phyloP scores from a whole-genome alignment of 2,113 vertebrate species.

The Cheilinus undulatus region DNA sequence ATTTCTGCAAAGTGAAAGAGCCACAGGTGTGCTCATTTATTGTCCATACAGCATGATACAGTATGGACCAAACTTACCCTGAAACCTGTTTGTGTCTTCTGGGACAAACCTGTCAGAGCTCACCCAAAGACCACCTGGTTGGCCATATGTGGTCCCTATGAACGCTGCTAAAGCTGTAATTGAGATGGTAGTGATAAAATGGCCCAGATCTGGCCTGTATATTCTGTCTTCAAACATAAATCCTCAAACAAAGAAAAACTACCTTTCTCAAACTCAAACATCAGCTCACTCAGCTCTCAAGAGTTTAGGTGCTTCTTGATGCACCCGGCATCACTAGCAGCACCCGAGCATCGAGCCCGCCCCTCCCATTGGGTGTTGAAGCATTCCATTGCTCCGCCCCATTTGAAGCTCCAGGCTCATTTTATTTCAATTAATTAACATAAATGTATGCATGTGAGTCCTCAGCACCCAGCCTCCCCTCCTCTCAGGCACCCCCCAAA shows the following conservation, averaged over 20 bases:
- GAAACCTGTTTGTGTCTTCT: no score
- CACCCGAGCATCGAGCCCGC: conserved; percentile 12
- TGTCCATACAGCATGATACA: neutral
- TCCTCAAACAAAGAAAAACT: neutral
- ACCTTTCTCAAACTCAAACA: neutral
- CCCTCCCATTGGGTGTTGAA: conserved; percentile 52
- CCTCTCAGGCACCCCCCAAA: conserved; percentile 33
- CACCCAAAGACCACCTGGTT: neutral
- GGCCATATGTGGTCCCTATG: neutral
- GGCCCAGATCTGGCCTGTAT: neutral
- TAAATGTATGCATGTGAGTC: conserved; percentile 52
- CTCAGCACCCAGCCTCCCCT: neutral
- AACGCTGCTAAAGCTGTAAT: neutral
- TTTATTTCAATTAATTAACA: conserved; percentile 79
- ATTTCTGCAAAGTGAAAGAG: no score
- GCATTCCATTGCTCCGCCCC: conserved; percentile 58
- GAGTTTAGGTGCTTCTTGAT: conserved; percentile 25
- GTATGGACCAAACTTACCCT: neutral
- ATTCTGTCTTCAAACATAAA: conserved; percentile 1
- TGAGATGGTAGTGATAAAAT: neutral
- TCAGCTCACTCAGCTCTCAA: conserved; percentile 3
- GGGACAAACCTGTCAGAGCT: no score
- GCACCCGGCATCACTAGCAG: conserved; percentile 29
- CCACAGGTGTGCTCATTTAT: no score
- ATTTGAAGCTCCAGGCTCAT: conserved; percentile 58